Evolutionary conservation across 2,888 invertebrate genomes (phyloP).

Genomic region (Aricia artaxerxes): DNA sequence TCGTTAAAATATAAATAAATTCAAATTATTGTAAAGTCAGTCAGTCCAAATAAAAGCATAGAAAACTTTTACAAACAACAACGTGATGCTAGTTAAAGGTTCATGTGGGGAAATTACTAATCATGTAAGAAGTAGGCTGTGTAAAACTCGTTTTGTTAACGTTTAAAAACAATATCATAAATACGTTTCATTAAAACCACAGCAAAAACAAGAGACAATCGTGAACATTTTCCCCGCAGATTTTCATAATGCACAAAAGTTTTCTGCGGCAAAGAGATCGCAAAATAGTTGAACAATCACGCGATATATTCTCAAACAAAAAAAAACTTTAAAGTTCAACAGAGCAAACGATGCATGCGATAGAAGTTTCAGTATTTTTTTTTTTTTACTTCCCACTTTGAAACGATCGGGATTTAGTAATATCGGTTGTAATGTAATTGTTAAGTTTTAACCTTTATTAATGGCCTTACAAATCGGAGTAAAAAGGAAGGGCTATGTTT

Average conservation of each 20-base stretch:
- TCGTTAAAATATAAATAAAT: too few species aligned
- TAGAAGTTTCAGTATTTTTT: background rate
- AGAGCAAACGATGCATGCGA: background rate
- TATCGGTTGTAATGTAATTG: too few species aligned
- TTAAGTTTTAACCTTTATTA: too few species aligned
- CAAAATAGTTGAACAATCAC: constrained; percentile 20
- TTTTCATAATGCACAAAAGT: background rate
- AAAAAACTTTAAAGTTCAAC: constrained; percentile 19
- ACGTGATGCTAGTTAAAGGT: too few species aligned
- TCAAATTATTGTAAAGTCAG: too few species aligned
- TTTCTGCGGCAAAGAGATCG: background rate
- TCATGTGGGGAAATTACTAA: too few species aligned
- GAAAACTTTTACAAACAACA: too few species aligned
- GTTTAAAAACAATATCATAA: background rate
- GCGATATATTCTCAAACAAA: constrained; percentile 23
- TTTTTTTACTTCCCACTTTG: background rate
- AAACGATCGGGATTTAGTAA: background rate
- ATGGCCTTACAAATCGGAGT: too few species aligned
- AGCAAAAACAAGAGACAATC: background rate
- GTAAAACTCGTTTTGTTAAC: background rate
- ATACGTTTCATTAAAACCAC: background rate
- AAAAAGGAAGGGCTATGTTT: too few species aligned
- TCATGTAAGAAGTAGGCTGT: too few species aligned
- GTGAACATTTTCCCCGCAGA: background rate
- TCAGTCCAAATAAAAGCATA: too few species aligned